phyloP scores from a whole-genome alignment of 2,888 invertebrate species.

The Cheilosia vernalis region DNA sequence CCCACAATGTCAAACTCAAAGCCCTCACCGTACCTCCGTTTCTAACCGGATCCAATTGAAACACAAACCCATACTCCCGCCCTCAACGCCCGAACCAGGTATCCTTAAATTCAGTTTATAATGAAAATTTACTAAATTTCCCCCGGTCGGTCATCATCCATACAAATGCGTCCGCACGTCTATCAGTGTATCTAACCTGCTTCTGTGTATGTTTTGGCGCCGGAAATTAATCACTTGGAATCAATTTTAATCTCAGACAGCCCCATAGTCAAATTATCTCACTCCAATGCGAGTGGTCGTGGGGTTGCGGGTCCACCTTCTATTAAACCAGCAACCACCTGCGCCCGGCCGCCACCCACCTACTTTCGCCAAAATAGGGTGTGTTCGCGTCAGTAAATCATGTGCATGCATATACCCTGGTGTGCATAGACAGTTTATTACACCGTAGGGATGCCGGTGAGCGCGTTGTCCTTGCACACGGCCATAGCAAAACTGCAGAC shows the following conservation, averaged over 20 bases:
- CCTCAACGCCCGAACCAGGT: neutral
- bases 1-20: neutral
- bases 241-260: conserved; percentile 78
- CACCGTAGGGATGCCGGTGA: conserved; percentile 47
- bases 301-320: conserved; percentile 12
- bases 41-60: conserved; percentile 10
- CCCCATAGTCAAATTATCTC: conserved; percentile 64
- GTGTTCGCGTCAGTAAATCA: conserved; percentile 64
- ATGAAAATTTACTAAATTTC: conserved; percentile 29
- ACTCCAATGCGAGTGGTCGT: neutral
- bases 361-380: conserved; percentile 34
- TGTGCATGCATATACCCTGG: conserved; percentile 49
- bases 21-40: neutral
- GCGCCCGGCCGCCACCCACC: neutral
- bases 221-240: conserved; percentile 79
- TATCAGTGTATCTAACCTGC: conserved; percentile 9
- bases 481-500: conserved; percentile 48
- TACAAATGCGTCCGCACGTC: neutral
- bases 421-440: conserved; percentile 63
- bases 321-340: neutral
- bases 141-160: conserved; percentile 6
- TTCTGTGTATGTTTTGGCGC: conserved; percentile 61
- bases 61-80: conserved; percentile 9
- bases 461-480: conserved; percentile 34
- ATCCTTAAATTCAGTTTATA: conserved; percentile 19